Evolutionary conservation across 2,888 invertebrate species (phyloP), one percentile per base, ranked within the genome.

Genomic region (Agrilus biguttatus): DNA sequence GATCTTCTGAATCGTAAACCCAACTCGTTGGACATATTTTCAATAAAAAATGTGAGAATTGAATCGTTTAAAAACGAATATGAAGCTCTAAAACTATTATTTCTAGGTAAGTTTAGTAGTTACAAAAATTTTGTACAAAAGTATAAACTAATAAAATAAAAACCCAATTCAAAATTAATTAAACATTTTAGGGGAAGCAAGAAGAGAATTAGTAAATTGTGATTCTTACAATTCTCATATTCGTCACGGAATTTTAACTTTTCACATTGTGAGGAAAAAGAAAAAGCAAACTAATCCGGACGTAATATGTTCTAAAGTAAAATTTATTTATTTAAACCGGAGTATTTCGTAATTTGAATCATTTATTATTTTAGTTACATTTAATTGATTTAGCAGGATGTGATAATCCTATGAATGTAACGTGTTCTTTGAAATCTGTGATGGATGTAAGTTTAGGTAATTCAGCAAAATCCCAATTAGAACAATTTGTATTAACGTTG

Each of bases 311-410:
- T 55, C 62, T 12, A 58, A 58, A 51, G 62, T 63, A 55, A 46
- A 14, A 14, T 14, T 14, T 33, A 36, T 34, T 23, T 37, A 37
- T 10, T n/a, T 42, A 17, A 14, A 33, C 33, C 35, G n/a, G n/a
- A 17, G 32, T n/a, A 39, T 13, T 8, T 42, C 35, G 14, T 39
- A 41, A 39, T 33, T 36, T 39, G 36, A 34, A 40, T 33, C 37
- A 37, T 33, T n/a, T 42, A 38, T n/a, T 32, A 37, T 49, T 50
- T n/a, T 46, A 69, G 68, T 49, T 70, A 37, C 68, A 69, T 48
- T 47, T 69, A 19, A 60, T 69, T 14, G 70, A 70, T 53, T 55
- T 68, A 54, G 68, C 66, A 32, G 70, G 69, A 12, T 58, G 54
- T 8, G 67, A 66, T 46, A 61, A 55, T 23, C 47, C 53, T 2